These are phyloP conservation scores for Noturus placidus DNA, from an alignment of 2,113 vertebrate species.

Conservation along the genomic window DNA sequence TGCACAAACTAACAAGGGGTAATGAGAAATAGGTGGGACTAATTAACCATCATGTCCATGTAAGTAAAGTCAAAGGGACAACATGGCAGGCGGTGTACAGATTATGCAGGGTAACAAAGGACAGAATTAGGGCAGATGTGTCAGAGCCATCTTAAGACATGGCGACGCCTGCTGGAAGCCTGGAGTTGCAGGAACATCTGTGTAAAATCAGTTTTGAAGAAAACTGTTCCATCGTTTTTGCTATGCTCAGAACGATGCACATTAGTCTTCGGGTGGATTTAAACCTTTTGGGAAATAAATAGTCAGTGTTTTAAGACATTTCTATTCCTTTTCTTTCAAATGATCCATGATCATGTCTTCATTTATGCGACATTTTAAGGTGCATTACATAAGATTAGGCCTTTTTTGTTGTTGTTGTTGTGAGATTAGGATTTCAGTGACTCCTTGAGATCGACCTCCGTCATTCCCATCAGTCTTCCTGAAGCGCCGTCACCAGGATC, in stretches of 20 bases:
- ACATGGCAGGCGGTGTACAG: not conserved
- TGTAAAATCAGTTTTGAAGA: not conserved
- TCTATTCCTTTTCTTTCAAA: not conserved
- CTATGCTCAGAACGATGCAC: not conserved
- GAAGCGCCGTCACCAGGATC: not conserved
- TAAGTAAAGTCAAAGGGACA: slow-evolving; percentile 14
- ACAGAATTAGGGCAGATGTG: slow-evolving; percentile 15
- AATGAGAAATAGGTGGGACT: slow-evolving; percentile 16
- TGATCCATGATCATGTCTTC: not conserved
- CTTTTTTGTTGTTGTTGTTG: not conserved
- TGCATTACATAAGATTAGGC: not conserved
- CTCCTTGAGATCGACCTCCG: not conserved
- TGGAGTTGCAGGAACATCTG: not conserved
- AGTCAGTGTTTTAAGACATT: not conserved
- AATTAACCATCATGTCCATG: slow-evolving; percentile 20
- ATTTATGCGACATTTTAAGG: not conserved
- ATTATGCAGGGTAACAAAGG: slow-evolving; percentile 15
- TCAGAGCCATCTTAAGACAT: not conserved
- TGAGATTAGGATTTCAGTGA: not conserved
- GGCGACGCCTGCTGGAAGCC: not conserved
- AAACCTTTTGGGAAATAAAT: not conserved
- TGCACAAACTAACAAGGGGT: not conserved
- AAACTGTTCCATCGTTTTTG: not conserved
- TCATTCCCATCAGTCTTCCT: not conserved
- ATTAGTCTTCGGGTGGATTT: not conserved